These are phyloP conservation scores for Scolanthus callimorphus DNA, from an alignment of 92 coral and sea anemone species.

Conservation along the genomic window DNA sequence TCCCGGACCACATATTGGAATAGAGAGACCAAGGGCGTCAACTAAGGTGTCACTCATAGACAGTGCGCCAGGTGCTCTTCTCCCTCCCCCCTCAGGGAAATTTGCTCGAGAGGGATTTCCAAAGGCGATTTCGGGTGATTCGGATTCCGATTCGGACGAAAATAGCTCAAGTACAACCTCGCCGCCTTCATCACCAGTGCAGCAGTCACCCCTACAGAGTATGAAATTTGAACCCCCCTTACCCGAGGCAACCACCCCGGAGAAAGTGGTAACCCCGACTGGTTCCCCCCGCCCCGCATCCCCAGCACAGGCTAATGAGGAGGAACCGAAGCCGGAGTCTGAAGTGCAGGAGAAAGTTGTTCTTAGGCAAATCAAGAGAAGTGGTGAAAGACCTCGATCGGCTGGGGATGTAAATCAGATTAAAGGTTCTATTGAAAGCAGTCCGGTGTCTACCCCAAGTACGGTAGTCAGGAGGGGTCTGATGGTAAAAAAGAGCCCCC, in stretches of 20 bases:
- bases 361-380: constrained; percentile 32
- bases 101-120: constrained; percentile 70
- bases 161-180: constrained; percentile 4
- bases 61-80: constrained; percentile 68
- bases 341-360: constrained; percentile 18
- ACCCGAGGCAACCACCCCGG: constrained; percentile 45
- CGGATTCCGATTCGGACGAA: constrained; percentile 20
- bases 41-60: constrained; percentile 71
- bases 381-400: constrained; percentile 64
- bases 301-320: constrained; percentile 2
- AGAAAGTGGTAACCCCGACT: constrained; percentile 24
- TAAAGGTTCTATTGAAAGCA: constrained; percentile 42
- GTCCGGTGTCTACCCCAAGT: constrained; percentile 47
- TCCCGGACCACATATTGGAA: constrained; percentile 50
- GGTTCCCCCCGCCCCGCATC: constrained; percentile 10
- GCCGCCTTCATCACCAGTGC: constrained; percentile 38
- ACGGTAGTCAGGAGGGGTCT: constrained; percentile 62
- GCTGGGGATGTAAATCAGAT: constrained; percentile 70
- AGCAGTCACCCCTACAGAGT: background rate
- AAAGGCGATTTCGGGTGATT: constrained; percentile 22
- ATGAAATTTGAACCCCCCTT: background rate
- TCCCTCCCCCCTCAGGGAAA: constrained; percentile 85
- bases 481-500: constrained; percentile 82
- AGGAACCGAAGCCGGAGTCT: constrained; percentile 5
- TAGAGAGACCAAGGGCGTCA: constrained; percentile 71